A percentile compares a stretch with the other conserved stretches of the same genome.
These are phyloP conservation scores for Gadopsis bispinosus DNA, from an alignment of 2,797 vertebrate genomes.

Conservation along the genomic window DNA sequence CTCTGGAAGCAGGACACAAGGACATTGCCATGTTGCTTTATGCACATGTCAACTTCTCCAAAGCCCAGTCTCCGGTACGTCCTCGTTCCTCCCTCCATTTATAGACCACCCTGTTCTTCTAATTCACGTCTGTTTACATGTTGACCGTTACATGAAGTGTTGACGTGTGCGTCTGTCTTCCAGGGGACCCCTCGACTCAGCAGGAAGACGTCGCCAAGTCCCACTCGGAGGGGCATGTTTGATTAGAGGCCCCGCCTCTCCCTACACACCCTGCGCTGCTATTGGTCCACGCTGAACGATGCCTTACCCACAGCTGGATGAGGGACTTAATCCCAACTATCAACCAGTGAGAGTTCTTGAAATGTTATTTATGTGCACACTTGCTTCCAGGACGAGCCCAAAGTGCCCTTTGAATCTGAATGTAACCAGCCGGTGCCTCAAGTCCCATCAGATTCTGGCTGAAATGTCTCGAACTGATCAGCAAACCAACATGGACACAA, in stretches of 20 bases:
- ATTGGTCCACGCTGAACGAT: conserved; percentile 81
- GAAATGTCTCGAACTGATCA: conserved; percentile 16
- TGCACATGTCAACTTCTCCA: conserved; percentile 96
- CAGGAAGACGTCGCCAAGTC: conserved; percentile 93
- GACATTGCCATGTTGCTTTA: conserved; percentile 97
- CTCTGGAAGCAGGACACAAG: conserved; percentile 98
- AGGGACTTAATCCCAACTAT: conserved; percentile 43
- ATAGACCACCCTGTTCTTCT: background rate
- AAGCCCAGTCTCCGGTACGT: conserved; percentile 95
- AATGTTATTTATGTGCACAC: conserved; percentile 25
- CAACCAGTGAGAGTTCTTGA: conserved; percentile 65
- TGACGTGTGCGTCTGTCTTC: conserved; percentile 32
- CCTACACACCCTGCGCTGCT: conserved; percentile 85
- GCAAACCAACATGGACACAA: conserved; percentile 25
- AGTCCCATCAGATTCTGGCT: conserved; percentile 27
- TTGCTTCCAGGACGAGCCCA: conserved; percentile 54
- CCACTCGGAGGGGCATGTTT: conserved; percentile 90
- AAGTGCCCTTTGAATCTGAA: conserved; percentile 76
- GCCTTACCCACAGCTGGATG: conserved; percentile 64
- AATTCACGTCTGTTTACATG: background rate
- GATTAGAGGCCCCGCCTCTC: conserved; percentile 82
- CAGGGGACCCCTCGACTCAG: conserved; percentile 95
- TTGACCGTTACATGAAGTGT: background rate
- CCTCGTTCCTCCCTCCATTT: background rate
- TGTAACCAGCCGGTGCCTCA: conserved; percentile 69